Conservation (phyloP, 1,140 invertebrate species). For the Rhynchophorus ferrugineus region DNA sequence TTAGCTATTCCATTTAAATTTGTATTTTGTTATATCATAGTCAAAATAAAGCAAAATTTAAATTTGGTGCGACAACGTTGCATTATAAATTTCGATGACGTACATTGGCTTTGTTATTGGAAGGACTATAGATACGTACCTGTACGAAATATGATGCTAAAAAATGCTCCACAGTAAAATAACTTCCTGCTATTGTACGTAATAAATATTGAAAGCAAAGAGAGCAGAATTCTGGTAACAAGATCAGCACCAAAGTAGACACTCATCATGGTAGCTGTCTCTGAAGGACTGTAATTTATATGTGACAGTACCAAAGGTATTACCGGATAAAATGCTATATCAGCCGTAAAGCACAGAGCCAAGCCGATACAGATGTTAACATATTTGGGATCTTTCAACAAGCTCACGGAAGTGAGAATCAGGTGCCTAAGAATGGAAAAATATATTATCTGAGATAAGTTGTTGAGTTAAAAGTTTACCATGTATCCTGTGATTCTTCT, state of each 20-base stretch:
- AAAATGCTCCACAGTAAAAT: slow-evolving; percentile 2
- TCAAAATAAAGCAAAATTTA: no score
- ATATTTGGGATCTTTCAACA: slow-evolving; percentile 4
- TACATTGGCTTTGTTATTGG: no score
- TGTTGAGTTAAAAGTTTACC: no score
- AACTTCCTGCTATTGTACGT: slow-evolving; percentile 3
- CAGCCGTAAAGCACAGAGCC: slow-evolving; percentile 3
- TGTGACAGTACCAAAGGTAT: neutral
- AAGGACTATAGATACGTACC: no score
- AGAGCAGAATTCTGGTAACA: neutral
- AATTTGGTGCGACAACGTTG: no score
- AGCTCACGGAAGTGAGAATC: neutral
- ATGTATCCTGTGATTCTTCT: no score
- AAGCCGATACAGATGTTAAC: slow-evolving; percentile 2
- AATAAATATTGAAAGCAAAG: neutral
- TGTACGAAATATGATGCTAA: neutral
- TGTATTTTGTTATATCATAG: no score
- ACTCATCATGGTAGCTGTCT: slow-evolving; percentile 4
- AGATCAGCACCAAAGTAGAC: slow-evolving; percentile 7
- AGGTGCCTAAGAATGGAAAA: neutral
- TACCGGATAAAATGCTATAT: slow-evolving; percentile 2
- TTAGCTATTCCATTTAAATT: no score
- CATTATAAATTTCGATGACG: no score
- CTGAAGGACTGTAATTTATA: neutral
- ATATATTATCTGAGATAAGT: no score